These are phyloP conservation scores for Choristoneura fumiferana DNA, from an alignment of 1,140 invertebrate species.

Conservation along the genomic window DNA sequence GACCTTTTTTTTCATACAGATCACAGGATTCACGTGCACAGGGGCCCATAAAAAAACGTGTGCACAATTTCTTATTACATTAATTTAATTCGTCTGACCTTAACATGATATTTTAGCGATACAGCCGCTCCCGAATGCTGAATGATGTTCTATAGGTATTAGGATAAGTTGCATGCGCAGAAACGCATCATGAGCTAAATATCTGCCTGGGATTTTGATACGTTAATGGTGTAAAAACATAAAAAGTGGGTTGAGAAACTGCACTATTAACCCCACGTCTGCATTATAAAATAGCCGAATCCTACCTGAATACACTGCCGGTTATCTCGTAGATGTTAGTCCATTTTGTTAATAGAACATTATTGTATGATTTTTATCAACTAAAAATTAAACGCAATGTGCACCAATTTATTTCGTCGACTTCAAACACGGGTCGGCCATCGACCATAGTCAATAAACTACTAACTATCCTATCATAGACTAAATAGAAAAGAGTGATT, in stretches of 20 bases:
- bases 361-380: constrained; percentile 33
- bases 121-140: constrained; percentile 20
- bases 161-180: constrained; percentile 53
- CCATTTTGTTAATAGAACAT: constrained; percentile 44
- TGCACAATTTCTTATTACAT: constrained; percentile 48
- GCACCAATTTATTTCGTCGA: constrained; percentile 48
- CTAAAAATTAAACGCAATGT: constrained; percentile 44
- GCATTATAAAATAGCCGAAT: constrained; percentile 26
- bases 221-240: constrained; percentile 57
- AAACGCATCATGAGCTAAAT: constrained; percentile 50
- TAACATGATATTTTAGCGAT: constrained; percentile 37
- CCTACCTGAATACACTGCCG: constrained; percentile 47
- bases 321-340: constrained; percentile 42
- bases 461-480: constrained; percentile 1
- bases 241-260: constrained; percentile 62
- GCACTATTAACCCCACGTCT: constrained; percentile 54
- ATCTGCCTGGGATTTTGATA: constrained; percentile 57
- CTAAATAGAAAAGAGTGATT: constrained; percentile 14
- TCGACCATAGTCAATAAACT: constrained; percentile 45
- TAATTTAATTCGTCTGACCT: constrained; percentile 45
- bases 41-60: constrained; percentile 50
- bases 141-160: constrained; percentile 45
- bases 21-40: constrained; percentile 59
- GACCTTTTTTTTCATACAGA: constrained; percentile 58
- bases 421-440: constrained; percentile 62